Percentiles rank a stretch among this genome's conserved stretches.
phyloP scores from a whole-genome alignment of 2,888 invertebrate genomes.

The Nymphalis urticae region DNA sequence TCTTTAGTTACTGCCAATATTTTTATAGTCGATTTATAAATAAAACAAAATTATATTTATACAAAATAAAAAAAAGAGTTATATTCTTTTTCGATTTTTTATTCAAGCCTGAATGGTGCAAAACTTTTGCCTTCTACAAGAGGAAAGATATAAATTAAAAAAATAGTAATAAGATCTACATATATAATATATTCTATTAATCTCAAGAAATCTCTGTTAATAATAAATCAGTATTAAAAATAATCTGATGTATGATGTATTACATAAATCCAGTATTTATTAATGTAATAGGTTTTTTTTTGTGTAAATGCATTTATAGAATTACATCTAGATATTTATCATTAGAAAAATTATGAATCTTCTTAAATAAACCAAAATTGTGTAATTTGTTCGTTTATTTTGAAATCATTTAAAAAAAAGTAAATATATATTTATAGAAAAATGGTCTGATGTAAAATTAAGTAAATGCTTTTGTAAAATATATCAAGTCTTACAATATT shows the following conservation, averaged over 20 bases:
- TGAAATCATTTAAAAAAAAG: not conserved
- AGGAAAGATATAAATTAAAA: not conserved
- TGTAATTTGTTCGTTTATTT: not conserved
- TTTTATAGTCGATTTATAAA: not conserved
- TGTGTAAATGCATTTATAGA: conserved; percentile 23
- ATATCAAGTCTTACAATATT: too few species aligned
- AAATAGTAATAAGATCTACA: not conserved
- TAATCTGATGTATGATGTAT: conserved; percentile 14
- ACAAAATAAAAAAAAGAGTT: too few species aligned
- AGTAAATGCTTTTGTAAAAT: too few species aligned
- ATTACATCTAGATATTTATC: not conserved
- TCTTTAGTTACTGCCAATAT: conserved; percentile 6
- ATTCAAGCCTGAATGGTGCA: too few species aligned
- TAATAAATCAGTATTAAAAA: conserved; percentile 17
- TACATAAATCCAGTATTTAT: conserved; percentile 18
- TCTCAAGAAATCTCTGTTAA: conserved; percentile 2
- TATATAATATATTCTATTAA: not conserved
- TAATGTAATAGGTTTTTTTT: conserved; percentile 19
- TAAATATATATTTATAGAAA: not conserved
- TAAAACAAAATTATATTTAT: too few species aligned
- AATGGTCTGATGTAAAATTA: not conserved
- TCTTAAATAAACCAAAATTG: not conserved
- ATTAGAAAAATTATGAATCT: not conserved
- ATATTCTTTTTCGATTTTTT: too few species aligned
- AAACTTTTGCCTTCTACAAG: too few species aligned